These are phyloP conservation scores for Orientallactaga bullata DNA, from an alignment of 2,113 vertebrate genomes.

Conservation along the genomic window DNA sequence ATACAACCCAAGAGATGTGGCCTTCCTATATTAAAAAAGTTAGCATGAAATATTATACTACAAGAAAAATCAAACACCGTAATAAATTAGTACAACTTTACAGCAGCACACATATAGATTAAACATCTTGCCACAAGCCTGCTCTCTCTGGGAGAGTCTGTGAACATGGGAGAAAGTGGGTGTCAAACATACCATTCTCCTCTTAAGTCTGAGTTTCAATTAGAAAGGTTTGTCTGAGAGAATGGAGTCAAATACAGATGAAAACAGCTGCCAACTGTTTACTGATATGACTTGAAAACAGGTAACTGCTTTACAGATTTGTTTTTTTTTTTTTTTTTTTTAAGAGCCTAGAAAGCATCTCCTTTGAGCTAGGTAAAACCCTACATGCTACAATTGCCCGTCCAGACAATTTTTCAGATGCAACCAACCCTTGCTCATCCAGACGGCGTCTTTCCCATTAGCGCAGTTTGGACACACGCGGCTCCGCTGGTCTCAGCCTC, in stretches of 20 bases:
- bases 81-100: not conserved
- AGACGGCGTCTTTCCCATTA: not conserved
- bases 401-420: not conserved
- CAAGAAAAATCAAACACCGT: not conserved
- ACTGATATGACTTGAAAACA: not conserved
- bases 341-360: not conserved
- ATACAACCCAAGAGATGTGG: not conserved
- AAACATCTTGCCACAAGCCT: not conserved
- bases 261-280: not conserved
- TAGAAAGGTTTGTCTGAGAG: too few species aligned
- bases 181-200: not conserved
- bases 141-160: not conserved
- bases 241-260: not conserved
- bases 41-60: not conserved
- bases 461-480: not conserved
- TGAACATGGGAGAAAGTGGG: not conserved
- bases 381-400: not conserved
- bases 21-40: not conserved
- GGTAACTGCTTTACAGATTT: not conserved
- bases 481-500: not conserved
- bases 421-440: fast-evolving
- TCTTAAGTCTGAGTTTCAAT: not conserved
- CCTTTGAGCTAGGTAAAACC: not conserved
- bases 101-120: not conserved
- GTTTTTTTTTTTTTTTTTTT: too few species aligned